Evolutionary conservation across 2,888 invertebrate species (phyloP), one percentile per base, ranked within the genome.

Genomic region (Megastigmus dorsalis): DNA sequence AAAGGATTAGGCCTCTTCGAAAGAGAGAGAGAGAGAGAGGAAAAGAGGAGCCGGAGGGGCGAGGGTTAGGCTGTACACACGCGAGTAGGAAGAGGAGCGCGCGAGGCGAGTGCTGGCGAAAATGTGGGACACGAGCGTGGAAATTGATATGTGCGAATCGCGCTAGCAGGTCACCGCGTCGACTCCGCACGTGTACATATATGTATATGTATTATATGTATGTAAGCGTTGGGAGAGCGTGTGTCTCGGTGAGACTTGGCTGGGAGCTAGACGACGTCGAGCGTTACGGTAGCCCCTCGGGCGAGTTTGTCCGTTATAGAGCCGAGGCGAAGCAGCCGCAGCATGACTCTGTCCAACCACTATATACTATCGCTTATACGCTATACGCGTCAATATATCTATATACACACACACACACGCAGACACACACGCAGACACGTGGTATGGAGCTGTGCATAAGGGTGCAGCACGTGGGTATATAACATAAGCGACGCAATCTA

Each of bases 301-400:
- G 82, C 80, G 38, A 79, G 70, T 66, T 77, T 66, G 74, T 77
- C 82, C 82, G 82, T 82, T 82, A 82, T 18, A n/a, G n/a, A n/a
- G n/a, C 30, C 20, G 33, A 23, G 59, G n/a, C n/a, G 23, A 50
- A 43, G 59, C n/a, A n/a, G n/a, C n/a, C n/a, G n/a, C n/a, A 43
- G 60, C 48, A 33, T 33, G 67, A 50, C 41, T 57, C 13, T 7
- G 33, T 18, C 26, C 38, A 13, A 5, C 23, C 30, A 10, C n/a
- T n/a, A n/a, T n/a, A n/a, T n/a, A n/a, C n/a, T n/a, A n/a, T n/a
- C n/a, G n/a, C n/a, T n/a, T n/a, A n/a, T n/a, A n/a, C n/a, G n/a
- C n/a, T n/a, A n/a, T n/a, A n/a, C n/a, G n/a, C n/a, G n/a, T n/a
- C n/a, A n/a, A n/a, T n/a, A n/a, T n/a, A n/a, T n/a, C n/a, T n/a